These are phyloP conservation scores for Actinia equina DNA, from an alignment of 64 coral and sea anemone species.

Conservation along the genomic window DNA sequence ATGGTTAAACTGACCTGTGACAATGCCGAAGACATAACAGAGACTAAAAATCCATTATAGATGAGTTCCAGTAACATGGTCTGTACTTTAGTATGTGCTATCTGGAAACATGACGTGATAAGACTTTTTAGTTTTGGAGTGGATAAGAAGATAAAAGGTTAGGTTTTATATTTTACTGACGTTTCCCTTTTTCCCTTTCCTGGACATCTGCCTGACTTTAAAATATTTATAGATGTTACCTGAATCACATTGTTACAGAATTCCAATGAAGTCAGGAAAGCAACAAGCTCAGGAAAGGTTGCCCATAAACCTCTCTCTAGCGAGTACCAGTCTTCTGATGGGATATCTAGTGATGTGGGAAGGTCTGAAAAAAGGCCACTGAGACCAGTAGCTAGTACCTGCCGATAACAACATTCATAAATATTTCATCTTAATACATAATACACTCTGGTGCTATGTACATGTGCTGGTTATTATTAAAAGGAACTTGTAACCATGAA, in stretches of 20 bases:
- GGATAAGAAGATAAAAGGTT: too few relatives aligned
- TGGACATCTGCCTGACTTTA: too few relatives aligned
- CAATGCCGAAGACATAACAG: conserved; percentile 92
- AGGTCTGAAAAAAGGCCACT: conserved; percentile 93
- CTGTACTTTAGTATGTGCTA: conserved; percentile 91
- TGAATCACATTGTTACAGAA: conserved; percentile 99
- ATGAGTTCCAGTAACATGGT: conserved; percentile 85
- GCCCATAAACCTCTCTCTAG: conserved; percentile 96
- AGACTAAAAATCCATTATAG: conserved; percentile 95
- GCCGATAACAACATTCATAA: neutral
- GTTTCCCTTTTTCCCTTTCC: too few relatives aligned
- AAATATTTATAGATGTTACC: conserved; percentile 31
- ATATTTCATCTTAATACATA: too few relatives aligned
- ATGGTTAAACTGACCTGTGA: conserved; percentile 63
- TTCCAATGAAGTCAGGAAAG: conserved; percentile 90
- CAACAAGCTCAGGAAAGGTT: conserved; percentile 95
- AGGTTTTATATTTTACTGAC: too few relatives aligned
- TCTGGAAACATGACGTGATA: conserved; percentile 32
- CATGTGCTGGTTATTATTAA: too few relatives aligned
- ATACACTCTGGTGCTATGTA: too few relatives aligned
- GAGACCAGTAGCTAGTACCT: conserved; percentile 92
- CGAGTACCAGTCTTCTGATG: conserved; percentile 96
- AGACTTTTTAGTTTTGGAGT: neutral
- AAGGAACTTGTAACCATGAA: too few relatives aligned
- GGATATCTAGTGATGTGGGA: conserved; percentile 87